Evolutionary conservation across 1,140 invertebrate species (phyloP).

Genomic region (Cotesia chilonis): DNA sequence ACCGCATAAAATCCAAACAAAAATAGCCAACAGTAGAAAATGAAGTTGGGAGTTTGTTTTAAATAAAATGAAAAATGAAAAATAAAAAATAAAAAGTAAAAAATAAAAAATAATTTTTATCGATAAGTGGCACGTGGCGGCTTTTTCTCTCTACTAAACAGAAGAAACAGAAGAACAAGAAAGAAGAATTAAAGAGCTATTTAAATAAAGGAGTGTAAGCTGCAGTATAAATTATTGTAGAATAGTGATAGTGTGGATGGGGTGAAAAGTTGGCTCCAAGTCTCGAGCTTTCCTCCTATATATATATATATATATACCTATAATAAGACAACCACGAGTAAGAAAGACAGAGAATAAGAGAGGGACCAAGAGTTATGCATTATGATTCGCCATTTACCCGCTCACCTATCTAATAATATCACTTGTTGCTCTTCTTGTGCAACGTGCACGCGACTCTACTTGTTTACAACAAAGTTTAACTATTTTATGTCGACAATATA

Average conservation of each 20-base stretch:
- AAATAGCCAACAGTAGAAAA: slow-evolving; percentile 43
- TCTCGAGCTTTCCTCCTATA: no score
- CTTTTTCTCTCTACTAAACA: no score
- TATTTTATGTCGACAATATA: no score
- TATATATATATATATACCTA: neutral
- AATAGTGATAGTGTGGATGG: neutral
- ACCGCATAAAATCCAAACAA: slow-evolving; percentile 57
- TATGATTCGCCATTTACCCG: slow-evolving; percentile 56
- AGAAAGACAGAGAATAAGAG: slow-evolving; percentile 47
- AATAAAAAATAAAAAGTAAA: no score
- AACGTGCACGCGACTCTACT: slow-evolving; percentile 7
- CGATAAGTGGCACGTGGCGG: no score
- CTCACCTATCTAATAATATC: slow-evolving; percentile 58
- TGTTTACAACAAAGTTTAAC: no score
- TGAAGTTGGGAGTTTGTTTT: no score
- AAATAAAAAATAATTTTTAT: no score
- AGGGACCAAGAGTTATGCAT: slow-evolving; percentile 59
- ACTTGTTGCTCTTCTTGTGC: slow-evolving; percentile 55
- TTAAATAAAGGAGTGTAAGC: no score
- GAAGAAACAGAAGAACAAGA: no score
- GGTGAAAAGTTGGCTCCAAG: neutral
- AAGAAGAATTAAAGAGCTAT: no score
- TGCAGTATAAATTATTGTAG: slow-evolving; percentile 30
- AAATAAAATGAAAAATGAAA: no score
- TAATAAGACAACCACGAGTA: neutral